phyloP scores from a whole-genome alignment of 2,113 vertebrate genomes.

The Cynocephalus volans region DNA sequence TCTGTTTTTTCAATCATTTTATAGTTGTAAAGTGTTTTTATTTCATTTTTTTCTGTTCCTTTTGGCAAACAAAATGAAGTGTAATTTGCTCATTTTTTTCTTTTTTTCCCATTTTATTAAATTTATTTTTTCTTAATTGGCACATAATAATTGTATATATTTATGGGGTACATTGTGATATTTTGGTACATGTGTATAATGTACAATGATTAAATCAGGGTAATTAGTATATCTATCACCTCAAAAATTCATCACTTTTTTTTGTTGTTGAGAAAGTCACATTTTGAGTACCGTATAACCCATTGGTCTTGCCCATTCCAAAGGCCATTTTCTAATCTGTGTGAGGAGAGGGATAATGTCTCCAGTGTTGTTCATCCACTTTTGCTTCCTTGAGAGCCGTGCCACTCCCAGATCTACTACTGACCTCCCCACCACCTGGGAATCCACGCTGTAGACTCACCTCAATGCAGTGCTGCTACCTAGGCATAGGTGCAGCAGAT shows the following conservation, averaged over 20 bases:
- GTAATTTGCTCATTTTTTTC: neutral
- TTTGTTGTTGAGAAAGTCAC: neutral
- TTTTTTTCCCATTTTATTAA: too few species aligned
- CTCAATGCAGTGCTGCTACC: too few species aligned
- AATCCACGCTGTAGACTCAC: neutral
- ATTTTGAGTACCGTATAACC: neutral
- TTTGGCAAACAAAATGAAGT: neutral
- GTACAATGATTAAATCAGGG: too few species aligned
- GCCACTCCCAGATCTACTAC: neutral
- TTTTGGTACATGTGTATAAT: too few species aligned
- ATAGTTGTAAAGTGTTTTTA: neutral
- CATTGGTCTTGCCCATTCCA: neutral
- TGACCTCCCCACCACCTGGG: neutral
- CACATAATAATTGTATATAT: too few species aligned
- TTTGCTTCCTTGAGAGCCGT: neutral
- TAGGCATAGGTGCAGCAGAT: neutral
- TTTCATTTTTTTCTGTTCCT: neutral
- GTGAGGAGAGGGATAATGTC: neutral
- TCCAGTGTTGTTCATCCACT: neutral
- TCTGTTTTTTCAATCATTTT: neutral
- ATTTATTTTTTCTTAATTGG: too few species aligned
- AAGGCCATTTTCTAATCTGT: neutral
- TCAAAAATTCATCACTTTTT: too few species aligned
- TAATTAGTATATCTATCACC: too few species aligned
- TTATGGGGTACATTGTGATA: too few species aligned